Evolutionary conservation across 2,797 vertebrate genomes (phyloP).

Genomic region (Eulemur rubriventer): DNA sequence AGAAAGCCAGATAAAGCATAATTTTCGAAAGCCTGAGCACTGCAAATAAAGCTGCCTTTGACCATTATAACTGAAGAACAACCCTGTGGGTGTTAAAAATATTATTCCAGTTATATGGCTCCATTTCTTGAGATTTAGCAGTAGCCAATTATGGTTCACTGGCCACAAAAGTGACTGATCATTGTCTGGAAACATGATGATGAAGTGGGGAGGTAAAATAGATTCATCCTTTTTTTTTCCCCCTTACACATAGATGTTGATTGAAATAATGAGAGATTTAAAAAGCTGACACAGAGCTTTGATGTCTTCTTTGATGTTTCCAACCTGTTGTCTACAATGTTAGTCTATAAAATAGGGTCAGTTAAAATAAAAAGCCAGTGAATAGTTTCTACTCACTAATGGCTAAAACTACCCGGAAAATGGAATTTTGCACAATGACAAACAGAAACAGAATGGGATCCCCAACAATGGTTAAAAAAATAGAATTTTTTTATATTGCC

Average conservation of each 20-base stretch:
- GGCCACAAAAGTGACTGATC: conserved; percentile 36
- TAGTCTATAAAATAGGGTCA: conserved; percentile 39
- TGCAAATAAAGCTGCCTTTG: conserved; percentile 56
- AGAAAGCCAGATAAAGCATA: conserved; percentile 51
- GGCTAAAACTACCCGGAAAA: conserved; percentile 1
- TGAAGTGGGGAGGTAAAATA: conserved; percentile 25
- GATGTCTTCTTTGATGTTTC: conserved; percentile 54
- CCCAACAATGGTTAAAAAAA: neutral
- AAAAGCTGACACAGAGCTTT: conserved; percentile 55
- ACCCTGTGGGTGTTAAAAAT: conserved; percentile 3
- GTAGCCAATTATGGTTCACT: conserved; percentile 44
- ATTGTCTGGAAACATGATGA: conserved; percentile 44
- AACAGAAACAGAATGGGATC: neutral
- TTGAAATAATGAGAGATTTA: conserved; percentile 71
- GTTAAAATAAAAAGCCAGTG: conserved; percentile 41
- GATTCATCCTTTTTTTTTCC: neutral
- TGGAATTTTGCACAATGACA: neutral
- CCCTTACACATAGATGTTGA: conserved; percentile 48
- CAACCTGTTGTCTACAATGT: neutral
- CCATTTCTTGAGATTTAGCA: conserved; percentile 44
- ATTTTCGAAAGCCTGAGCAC: conserved; percentile 42
- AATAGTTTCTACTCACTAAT: conserved; percentile 11
- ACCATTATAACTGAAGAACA: conserved; percentile 53
- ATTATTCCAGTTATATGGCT: conserved; percentile 51
- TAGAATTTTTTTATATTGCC: neutral